Evolutionary conservation across 2,888 invertebrate genomes (phyloP).

Genomic region (Diarsia dahlii): DNA sequence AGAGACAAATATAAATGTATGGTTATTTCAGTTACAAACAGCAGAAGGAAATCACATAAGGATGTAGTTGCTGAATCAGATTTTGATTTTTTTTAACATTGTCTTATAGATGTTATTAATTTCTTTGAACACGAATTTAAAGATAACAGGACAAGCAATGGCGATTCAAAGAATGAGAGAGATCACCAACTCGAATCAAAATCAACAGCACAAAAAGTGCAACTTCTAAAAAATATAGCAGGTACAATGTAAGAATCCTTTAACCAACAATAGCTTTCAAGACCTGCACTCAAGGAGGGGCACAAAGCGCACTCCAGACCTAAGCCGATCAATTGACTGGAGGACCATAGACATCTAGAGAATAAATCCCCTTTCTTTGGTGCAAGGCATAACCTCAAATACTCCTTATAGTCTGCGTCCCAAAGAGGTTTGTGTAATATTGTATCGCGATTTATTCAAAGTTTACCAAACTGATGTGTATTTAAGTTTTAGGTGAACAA

Average conservation of each 20-base stretch:
- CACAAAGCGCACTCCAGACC: conserved; percentile 46
- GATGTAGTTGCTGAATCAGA: not conserved
- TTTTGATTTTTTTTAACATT: too few species aligned
- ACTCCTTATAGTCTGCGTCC: not conserved
- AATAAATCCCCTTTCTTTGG: conserved; percentile 35
- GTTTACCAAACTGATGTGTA: not conserved
- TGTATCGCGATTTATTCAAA: not conserved
- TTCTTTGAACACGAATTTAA: not conserved
- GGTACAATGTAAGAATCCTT: conserved; percentile 24
- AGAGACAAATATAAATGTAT: conserved; percentile 25
- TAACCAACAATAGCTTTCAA: conserved; percentile 31
- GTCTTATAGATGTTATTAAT: too few species aligned
- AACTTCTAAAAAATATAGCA: conserved; percentile 7
- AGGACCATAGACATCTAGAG: conserved; percentile 50
- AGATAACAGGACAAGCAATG: not conserved
- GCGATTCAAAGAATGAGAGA: not conserved
- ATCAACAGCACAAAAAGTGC: not conserved
- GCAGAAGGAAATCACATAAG: conserved; percentile 8
- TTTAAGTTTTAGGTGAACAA: too few species aligned
- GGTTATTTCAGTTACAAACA: not conserved
- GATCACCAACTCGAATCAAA: not conserved
- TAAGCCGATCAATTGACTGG: conserved; percentile 56
- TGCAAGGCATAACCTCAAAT: conserved; percentile 25
- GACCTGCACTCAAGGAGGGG: conserved; percentile 2
- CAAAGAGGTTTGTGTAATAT: too few species aligned